phyloP scores from a whole-genome alignment of 1,140 invertebrate species.

The Leptinotarsa lineolata region DNA sequence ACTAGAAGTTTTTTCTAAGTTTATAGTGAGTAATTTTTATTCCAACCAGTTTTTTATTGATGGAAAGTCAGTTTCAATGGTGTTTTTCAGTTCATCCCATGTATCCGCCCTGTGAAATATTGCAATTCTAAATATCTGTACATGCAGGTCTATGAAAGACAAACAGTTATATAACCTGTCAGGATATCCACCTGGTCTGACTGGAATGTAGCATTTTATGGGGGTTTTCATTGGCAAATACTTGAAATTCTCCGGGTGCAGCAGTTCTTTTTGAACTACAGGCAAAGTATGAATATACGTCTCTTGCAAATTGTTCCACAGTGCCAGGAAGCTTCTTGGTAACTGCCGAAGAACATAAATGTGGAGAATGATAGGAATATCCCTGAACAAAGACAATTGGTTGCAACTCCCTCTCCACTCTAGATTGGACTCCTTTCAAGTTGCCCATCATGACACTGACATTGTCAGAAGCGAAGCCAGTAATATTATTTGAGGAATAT shows the following conservation, averaged over 20 bases:
- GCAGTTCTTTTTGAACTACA: not conserved
- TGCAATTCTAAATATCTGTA: too few relatives aligned
- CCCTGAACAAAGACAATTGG: not conserved
- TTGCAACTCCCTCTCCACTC: not conserved
- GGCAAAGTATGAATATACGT: not conserved
- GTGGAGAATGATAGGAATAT: not conserved
- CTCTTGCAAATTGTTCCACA: not conserved
- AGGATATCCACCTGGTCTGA: not conserved
- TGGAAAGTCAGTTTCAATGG: too few relatives aligned
- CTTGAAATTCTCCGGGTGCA: not conserved
- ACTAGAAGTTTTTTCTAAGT: too few relatives aligned
- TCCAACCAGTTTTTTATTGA: too few relatives aligned
- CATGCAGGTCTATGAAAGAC: not conserved
- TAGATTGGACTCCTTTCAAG: not conserved
- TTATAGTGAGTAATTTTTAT: too few relatives aligned
- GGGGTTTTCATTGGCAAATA: not conserved
- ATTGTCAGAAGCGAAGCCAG: not conserved
- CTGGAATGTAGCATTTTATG: not conserved
- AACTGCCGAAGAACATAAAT: not conserved
- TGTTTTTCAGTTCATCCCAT: too few relatives aligned
- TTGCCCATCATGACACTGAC: not conserved
- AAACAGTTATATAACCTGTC: not conserved
- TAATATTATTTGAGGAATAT: not conserved
- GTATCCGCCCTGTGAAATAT: too few relatives aligned
- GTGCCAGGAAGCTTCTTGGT: not conserved